A percentile compares a stretch with the other conserved stretches of the same genome.
Conservation (phyloP, 1,140 invertebrate genomes). For the Nomia melanderi region DNA sequence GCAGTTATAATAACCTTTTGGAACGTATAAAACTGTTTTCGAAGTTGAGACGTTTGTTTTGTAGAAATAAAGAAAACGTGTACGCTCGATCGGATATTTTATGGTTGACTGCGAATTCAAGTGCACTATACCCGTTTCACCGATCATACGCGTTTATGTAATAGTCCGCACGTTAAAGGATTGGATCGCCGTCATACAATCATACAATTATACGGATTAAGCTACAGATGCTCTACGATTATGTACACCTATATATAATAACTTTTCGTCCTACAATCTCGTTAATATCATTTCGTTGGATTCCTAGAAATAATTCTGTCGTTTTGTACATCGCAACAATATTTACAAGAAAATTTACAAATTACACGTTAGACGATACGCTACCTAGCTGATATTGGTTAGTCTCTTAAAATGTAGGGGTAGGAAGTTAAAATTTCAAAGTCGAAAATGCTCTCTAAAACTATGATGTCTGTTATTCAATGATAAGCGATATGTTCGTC, state of each 20-base stretch:
- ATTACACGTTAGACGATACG: conserved; percentile 65
- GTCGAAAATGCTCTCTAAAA: conserved; percentile 69
- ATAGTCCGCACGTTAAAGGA: conserved; percentile 52
- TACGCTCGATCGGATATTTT: neutral
- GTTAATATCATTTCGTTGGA: conserved; percentile 66
- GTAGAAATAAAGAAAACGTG: neutral
- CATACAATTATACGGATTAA: conserved; percentile 59
- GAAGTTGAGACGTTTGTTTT: neutral
- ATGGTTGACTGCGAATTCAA: neutral
- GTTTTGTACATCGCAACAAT: conserved; percentile 77
- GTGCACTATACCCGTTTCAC: neutral
- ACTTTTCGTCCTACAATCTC: conserved; percentile 71
- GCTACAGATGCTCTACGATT: conserved; percentile 70
- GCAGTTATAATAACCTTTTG: neutral
- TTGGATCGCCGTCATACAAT: conserved; percentile 49
- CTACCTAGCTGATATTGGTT: conserved; percentile 66
- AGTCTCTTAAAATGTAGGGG: conserved; percentile 61
- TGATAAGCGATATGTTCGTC: conserved; percentile 75
- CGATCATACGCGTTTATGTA: neutral
- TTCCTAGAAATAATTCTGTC: conserved; percentile 66
- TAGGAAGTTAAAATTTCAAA: conserved; percentile 65
- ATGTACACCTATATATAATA: conserved; percentile 77
- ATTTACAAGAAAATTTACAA: conserved; percentile 78
- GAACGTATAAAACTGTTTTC: neutral
- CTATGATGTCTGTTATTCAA: conserved; percentile 70